Percentiles rank a stretch among this genome's conserved stretches.
These are phyloP conservation scores for Maniola jurtina DNA, from an alignment of 1,140 invertebrate species.

Conservation along the genomic window DNA sequence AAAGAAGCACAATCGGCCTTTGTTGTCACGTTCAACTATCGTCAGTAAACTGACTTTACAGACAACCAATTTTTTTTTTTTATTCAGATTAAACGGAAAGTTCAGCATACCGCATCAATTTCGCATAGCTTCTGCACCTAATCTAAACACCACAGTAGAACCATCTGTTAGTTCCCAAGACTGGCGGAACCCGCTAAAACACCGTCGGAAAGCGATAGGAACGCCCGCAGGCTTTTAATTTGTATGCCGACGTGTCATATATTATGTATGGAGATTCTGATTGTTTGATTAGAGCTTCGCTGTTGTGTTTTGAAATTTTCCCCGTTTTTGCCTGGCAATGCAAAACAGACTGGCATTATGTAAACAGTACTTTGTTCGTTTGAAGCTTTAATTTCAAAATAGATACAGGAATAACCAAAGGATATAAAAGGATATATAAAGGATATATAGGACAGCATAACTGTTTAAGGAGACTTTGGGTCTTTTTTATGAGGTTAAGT, in stretches of 20 bases:
- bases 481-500: too few relatives aligned
- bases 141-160: conserved; percentile 43
- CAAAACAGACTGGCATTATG: neutral
- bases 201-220: conserved; percentile 45
- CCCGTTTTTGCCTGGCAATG: conserved; percentile 1
- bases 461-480: too few relatives aligned
- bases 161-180: conserved; percentile 66
- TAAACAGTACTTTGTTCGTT: too few relatives aligned
- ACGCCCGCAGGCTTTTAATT: conserved; percentile 60
- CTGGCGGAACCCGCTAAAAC: conserved; percentile 52
- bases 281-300: conserved; percentile 55
- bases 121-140: conserved; percentile 8
- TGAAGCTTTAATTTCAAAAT: too few relatives aligned
- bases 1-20: too few relatives aligned
- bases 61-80: too few relatives aligned
- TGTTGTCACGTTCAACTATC: too few relatives aligned
- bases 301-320: conserved; percentile 4
- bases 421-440: too few relatives aligned
- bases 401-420: too few relatives aligned
- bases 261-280: conserved; percentile 64
- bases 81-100: neutral
- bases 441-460: too few relatives aligned
- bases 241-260: conserved; percentile 50
- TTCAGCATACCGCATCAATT: conserved; percentile 30
- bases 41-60: too few relatives aligned